Percentiles rank a stretch among this genome's conserved stretches.
Evolutionary conservation across 2,888 invertebrate species (phyloP).

Genomic region (Willowsia nigromaculata): DNA sequence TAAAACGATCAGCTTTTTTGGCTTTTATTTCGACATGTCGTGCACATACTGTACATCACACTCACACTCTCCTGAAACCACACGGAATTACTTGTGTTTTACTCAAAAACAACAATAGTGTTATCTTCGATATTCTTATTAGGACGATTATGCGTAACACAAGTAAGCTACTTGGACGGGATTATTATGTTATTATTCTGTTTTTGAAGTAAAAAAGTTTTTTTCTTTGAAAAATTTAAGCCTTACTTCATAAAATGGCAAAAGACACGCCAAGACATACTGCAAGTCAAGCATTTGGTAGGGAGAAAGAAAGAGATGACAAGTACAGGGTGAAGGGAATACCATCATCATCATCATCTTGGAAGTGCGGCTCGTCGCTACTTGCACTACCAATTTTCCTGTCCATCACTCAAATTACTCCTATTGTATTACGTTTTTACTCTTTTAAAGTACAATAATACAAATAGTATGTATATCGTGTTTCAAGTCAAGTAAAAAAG

Average conservation of each 20-base stretch:
- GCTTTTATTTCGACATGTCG: not conserved
- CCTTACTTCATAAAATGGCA: slow-evolving; percentile 29
- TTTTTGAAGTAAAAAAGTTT: not conserved
- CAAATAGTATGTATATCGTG: not conserved
- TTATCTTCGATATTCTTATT: not conserved
- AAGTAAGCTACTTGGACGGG: slow-evolving; percentile 48
- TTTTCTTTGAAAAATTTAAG: not conserved
- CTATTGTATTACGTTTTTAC: not conserved
- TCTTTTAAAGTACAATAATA: too few relatives aligned
- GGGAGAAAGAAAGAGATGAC: not conserved
- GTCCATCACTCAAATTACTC: slow-evolving; percentile 42
- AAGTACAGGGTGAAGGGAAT: not conserved
- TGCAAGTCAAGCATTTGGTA: not conserved
- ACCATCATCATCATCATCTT: not conserved
- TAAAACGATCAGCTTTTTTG: not conserved
- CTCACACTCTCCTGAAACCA: not conserved
- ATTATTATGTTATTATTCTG: slow-evolving; percentile 50
- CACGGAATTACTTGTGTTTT: slow-evolving; percentile 37
- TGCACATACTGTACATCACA: not conserved
- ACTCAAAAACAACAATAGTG: not conserved
- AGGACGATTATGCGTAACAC: slow-evolving; percentile 60
- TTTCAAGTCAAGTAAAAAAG: not conserved
- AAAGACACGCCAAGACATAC: not conserved
- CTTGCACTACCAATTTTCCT: slow-evolving; percentile 53
- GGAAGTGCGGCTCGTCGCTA: slow-evolving; percentile 4